A percentile compares a stretch with the other conserved stretches of the same genome.
These are phyloP conservation scores for Ylistrum balloti DNA, from an alignment of 1,140 invertebrate genomes.

Conservation along the genomic window DNA sequence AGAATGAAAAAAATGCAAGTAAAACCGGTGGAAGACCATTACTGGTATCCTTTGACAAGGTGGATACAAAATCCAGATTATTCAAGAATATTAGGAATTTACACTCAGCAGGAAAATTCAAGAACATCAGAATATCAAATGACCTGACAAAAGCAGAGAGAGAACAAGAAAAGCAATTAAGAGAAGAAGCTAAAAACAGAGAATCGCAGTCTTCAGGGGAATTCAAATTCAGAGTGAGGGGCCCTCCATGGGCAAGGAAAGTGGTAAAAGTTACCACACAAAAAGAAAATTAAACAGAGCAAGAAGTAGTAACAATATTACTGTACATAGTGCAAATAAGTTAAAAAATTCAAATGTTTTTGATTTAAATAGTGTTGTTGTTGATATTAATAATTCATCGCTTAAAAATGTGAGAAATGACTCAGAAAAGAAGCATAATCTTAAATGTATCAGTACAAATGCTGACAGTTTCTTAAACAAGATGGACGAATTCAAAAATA, in stretches of 20 bases:
- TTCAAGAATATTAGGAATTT: no score
- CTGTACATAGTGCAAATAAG: not conserved
- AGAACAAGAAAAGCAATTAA: not conserved
- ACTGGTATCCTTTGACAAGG: no score
- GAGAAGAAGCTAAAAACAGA: not conserved
- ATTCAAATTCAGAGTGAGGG: not conserved
- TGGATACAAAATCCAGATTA: no score
- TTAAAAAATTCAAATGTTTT: not conserved
- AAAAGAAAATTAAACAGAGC: not conserved
- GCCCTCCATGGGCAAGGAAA: slow-evolving; percentile 24
- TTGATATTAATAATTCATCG: no score
- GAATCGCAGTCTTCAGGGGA: not conserved
- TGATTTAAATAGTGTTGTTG: not conserved
- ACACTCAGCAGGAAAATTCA: no score
- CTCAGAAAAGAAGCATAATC: not conserved
- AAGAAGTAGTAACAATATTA: not conserved
- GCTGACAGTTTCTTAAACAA: no score
- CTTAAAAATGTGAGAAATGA: no score
- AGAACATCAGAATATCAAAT: no score
- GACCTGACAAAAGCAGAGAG: no score
- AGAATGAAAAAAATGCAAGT: no score
- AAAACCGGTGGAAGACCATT: no score
- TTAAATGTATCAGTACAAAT: slow-evolving; percentile 50
- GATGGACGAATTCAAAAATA: no score
- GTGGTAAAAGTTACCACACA: not conserved